Evolutionary conservation across 2,888 invertebrate species (phyloP), one percentile per base, ranked within the genome.

Genomic region (Empis stercorea): DNA sequence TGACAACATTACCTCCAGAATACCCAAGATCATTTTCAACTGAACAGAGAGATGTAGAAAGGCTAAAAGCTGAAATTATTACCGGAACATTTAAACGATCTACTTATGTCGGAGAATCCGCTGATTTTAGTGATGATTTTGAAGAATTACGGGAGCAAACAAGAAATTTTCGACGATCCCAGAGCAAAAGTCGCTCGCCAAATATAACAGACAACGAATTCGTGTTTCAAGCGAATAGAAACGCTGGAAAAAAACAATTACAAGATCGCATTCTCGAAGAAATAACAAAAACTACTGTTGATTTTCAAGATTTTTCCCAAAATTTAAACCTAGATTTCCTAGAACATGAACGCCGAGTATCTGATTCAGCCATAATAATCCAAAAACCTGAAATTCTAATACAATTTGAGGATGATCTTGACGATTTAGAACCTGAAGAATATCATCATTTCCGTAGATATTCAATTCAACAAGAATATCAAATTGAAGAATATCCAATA

Each of bases 381-480:
- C 57, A 60, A 39, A 53, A 57, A 40, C 57, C 60, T 1, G 59
- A 61, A 48, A 55, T 58, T 16, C 20, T 58, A 2, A 49, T 55
- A 6, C 56, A 58, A 30, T 45, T 46, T n/a, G 42, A 46, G 5
- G 48, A 44, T 11, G 56, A 57, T 6, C 5, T 46, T 23, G 45
- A 41, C 11, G 48, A 54, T 10, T 34, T 68, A n/a, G 68, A 68
- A 9, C 62, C 62, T 0, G 68, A 68, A 23, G 66, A 68, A 27
- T 69, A 68, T 52, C 68, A 68, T 55, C 68, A 68, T 46, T 64
- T 58, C 46, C 52, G 69, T 1, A 58, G 68, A 34, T 68, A 58
- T 40, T 68, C 67, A 0, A 48, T 68, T 17, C 58, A 61, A 6
- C 67, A 66, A 51, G 67, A 66, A 44, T 55, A 57, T 20, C 63